Evolutionary conservation across 2,113 vertebrate species (phyloP), one percentile per base, ranked within the genome.

Genomic region (Chaetodon auriga): DNA sequence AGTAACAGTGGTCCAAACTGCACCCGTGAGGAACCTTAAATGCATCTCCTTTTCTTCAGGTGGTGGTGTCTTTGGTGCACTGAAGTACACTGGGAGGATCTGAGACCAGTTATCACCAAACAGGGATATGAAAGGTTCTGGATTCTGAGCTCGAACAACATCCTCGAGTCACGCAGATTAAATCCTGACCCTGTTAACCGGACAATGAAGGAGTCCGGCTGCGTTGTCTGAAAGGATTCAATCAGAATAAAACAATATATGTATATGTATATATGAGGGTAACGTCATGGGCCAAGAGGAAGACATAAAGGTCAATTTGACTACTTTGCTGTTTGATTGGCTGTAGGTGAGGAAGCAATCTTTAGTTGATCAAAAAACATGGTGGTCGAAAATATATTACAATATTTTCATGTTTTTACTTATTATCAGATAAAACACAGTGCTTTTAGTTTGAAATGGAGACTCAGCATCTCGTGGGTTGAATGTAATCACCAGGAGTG

Each of bases 1-100:
- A 30, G 30, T 2, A 58, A 58, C 6, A 61, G 10, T 12, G 13
- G 21, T 64, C 6, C 7, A 41, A 69, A 51, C 36, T 61, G 4
- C 23, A 6, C 12, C n/a, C 14, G 5, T 8, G 12, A 10, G 14
- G 9, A 65, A 46, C 7, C 14, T 35, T 75, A 79, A 57, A 53
- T 18, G 0, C 0, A 0, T 55, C 30, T 19, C 0, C 80, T 1
- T 78, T 41, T 68, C 83, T 88, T 23, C 86, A 95, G 94, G 94
- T 88, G 94, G 94, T 1, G 94, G 94, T 0, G 62, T 95, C 74
- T 95, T 88, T 65, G 94, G 90, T 4, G 13, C 11, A 4, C 78
- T 95, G 81, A 94, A 91, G 83, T 94, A 53, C 82, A 90, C 66
- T 10, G 85, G 89, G 11, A 95, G 5, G 80, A 23, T 93, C 41